A percentile compares a stretch with the other conserved stretches of the same genome.
phyloP scores from a whole-genome alignment of 1,140 invertebrate species.

The Hypsibius dujardini region DNA sequence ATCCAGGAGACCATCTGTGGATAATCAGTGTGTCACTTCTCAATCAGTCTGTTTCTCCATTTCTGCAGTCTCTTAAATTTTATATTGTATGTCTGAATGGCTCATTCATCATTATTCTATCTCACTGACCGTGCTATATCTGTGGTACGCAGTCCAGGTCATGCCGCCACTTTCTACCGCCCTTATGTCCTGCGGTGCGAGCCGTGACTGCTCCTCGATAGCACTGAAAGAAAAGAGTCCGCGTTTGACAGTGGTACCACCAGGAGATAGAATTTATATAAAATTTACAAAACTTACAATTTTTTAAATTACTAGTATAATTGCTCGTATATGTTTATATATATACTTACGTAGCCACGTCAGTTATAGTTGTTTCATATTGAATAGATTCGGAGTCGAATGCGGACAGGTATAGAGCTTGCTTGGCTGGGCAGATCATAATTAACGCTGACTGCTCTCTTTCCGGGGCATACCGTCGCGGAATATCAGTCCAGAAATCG shows the following conservation, averaged over 20 bases:
- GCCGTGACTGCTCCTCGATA: not conserved
- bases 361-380: not conserved
- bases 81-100: too few species aligned
- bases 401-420: not conserved
- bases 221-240: not conserved
- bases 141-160: slow-evolving; percentile 3
- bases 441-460: too few species aligned
- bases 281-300: too few species aligned
- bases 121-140: not conserved
- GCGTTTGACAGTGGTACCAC: not conserved
- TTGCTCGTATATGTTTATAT: too few species aligned
- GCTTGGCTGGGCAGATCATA: not conserved
- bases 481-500: too few species aligned
- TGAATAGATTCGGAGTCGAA: not conserved
- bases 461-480: too few species aligned
- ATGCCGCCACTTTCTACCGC: not conserved
- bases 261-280: too few species aligned
- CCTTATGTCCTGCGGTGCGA: not conserved
- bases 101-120: too few species aligned
- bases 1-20: not conserved
- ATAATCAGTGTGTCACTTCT: not conserved
- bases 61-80: too few species aligned
- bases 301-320: too few species aligned
- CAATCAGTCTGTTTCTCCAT: too few species aligned
- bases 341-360: not conserved